Percentiles rank a stretch among this genome's conserved stretches.
phyloP scores from a whole-genome alignment of 2,797 vertebrate genomes.

The Heterohyrax brucei region DNA sequence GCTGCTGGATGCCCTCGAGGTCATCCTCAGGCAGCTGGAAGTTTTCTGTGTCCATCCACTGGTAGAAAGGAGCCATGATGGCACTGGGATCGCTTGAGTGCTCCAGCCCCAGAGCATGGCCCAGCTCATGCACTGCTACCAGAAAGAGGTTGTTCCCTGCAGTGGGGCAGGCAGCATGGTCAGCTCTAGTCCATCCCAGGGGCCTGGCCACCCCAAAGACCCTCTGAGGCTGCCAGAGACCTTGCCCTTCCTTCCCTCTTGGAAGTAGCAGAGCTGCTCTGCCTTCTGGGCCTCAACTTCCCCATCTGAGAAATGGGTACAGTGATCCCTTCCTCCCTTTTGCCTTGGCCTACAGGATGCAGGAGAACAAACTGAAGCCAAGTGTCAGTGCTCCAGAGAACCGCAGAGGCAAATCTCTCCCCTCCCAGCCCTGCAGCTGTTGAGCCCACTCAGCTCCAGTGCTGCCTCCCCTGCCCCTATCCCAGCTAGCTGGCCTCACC shows the following conservation, averaged over 20 bases:
- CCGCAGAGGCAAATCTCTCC: neutral
- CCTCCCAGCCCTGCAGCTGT: neutral
- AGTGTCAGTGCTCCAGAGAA: neutral
- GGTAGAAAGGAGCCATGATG: conserved; percentile 99
- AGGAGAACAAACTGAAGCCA: neutral
- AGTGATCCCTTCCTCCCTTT: neutral
- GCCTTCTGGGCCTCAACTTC: neutral
- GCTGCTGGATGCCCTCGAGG: conserved; percentile 96
- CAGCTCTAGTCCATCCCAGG: neutral
- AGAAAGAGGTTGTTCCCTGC: conserved; percentile 98
- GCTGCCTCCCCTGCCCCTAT: neutral
- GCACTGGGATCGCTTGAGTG: conserved; percentile 98
- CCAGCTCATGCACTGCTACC: conserved; percentile 97
- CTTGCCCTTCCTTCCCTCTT: neutral
- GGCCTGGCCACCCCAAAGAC: neutral
- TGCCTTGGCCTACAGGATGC: neutral
- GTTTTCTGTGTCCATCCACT: conserved; percentile 99
- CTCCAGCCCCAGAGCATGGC: conserved; percentile 97
- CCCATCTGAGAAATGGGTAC: conserved; percentile 26
- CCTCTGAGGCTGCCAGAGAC: neutral
- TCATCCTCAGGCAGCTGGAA: conserved; percentile 98
- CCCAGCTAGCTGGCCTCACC: conserved; percentile 90
- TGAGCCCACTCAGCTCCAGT: neutral
- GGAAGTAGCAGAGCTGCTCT: neutral
- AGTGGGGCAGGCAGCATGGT: neutral